Evolutionary conservation across 1,140 invertebrate genomes (phyloP).

Genomic region (Eriosoma lanigerum): DNA sequence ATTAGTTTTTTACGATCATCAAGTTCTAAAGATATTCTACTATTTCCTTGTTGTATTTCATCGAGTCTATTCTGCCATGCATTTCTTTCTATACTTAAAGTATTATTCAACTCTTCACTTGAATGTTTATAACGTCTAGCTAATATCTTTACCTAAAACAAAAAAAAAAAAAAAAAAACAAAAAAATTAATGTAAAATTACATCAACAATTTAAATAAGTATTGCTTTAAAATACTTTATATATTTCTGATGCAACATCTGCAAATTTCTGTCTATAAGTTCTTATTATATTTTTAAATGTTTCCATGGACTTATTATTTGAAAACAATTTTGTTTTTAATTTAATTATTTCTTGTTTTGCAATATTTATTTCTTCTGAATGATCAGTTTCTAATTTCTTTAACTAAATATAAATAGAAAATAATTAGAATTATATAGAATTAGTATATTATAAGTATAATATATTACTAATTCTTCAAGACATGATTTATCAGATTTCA

Average conservation of each 20-base stretch:
- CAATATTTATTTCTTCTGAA: conserved; percentile 45
- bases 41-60: conserved; percentile 31
- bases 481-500: conserved; percentile 47
- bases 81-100: conserved; percentile 36
- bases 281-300: conserved; percentile 43
- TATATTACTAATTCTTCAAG: conserved; percentile 47
- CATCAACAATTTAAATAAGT: not conserved
- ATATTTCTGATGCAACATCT: conserved; percentile 34
- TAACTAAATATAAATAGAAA: conserved; percentile 9
- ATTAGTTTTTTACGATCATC: conserved; percentile 43
- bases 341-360: conserved; percentile 36
- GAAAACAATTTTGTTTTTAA: conserved; percentile 27
- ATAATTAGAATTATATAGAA: not conserved
- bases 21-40: conserved; percentile 27
- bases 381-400: conserved; percentile 40
- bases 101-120: conserved; percentile 35
- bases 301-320: conserved; percentile 23
- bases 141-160: conserved; percentile 36
- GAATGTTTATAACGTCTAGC: conserved; percentile 44
- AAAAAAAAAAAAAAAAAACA: no score
- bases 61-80: conserved; percentile 35
- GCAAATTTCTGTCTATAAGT: conserved; percentile 26
- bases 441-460: not conserved
- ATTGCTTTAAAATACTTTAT: not conserved
- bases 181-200: not conserved